Evolutionary conservation across 2,113 vertebrate species (phyloP).

Genomic region (Psammodynastes pulverulentus): DNA sequence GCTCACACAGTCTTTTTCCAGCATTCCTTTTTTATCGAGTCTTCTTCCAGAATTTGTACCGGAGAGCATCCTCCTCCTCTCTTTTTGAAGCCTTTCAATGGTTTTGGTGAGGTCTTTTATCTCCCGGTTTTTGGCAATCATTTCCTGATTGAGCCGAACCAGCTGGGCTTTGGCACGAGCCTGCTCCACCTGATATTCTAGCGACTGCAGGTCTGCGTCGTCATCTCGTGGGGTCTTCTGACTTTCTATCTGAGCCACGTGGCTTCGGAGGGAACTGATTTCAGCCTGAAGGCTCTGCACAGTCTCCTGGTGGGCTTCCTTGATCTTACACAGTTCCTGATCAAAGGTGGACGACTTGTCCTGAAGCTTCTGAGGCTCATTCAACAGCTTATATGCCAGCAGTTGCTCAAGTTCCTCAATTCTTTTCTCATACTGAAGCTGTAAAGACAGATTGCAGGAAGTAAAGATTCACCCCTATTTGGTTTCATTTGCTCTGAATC

Average conservation of each 20-base stretch:
- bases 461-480: neutral
- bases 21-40: constrained; percentile 32
- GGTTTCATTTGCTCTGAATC: neutral
- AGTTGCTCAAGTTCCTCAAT: constrained; percentile 81
- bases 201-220: constrained; percentile 56
- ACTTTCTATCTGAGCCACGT: constrained; percentile 68
- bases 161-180: constrained; percentile 70
- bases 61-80: constrained; percentile 78
- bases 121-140: constrained; percentile 76
- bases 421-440: constrained; percentile 90
- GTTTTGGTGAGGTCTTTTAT: constrained; percentile 85
- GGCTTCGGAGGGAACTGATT: constrained; percentile 69
- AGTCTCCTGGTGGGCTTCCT: constrained; percentile 64
- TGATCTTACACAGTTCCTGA: constrained; percentile 69
- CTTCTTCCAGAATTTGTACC: constrained; percentile 54
- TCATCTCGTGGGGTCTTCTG: constrained; percentile 52
- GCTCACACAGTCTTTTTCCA: constrained; percentile 48
- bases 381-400: constrained; percentile 65
- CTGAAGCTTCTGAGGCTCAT: constrained; percentile 39
- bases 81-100: constrained; percentile 85
- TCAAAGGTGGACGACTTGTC: constrained; percentile 59
- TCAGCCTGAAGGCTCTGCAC: constrained; percentile 74
- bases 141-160: constrained; percentile 80
- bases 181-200: constrained; percentile 69
- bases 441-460: constrained; percentile 31